A percentile compares a stretch with the other conserved stretches of the same genome.
Conservation (phyloP, 2,888 invertebrate genomes). For the Apamea sordens region DNA sequence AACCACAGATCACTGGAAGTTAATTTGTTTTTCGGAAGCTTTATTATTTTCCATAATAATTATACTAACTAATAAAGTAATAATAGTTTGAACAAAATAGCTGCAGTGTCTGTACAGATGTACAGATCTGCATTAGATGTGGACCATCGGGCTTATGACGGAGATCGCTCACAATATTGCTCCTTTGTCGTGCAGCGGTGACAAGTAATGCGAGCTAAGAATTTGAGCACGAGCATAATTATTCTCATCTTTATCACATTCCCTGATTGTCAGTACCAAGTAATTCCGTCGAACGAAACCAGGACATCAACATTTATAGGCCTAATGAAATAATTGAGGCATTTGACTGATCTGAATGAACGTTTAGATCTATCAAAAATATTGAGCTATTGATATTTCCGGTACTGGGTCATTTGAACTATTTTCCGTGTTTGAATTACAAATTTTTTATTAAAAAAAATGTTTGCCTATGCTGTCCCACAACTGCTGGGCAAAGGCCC, state of each 20-base stretch:
- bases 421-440: background rate
- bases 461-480: too few species aligned
- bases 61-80: background rate
- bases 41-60: too few species aligned
- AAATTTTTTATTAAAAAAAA: background rate
- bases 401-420: background rate
- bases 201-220: conserved; percentile 22
- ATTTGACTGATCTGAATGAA: conserved; percentile 3
- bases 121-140: conserved; percentile 22
- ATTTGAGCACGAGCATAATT: conserved; percentile 23
- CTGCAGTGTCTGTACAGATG: conserved; percentile 11
- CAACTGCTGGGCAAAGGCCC: too few species aligned
- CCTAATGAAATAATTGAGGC: conserved; percentile 29
- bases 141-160: conserved; percentile 10
- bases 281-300: background rate
- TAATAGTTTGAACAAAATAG: conserved; percentile 2
- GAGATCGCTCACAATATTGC: conserved; percentile 42
- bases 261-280: background rate
- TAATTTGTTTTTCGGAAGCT: too few species aligned
- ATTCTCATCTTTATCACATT: background rate
- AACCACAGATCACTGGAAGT: too few species aligned
- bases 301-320: conserved; percentile 5
- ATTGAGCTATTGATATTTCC: background rate
- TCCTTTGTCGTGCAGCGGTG: conserved; percentile 24
- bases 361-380: background rate